phyloP scores from a whole-genome alignment of 2,888 invertebrate species.

The Leucophenga montana region DNA sequence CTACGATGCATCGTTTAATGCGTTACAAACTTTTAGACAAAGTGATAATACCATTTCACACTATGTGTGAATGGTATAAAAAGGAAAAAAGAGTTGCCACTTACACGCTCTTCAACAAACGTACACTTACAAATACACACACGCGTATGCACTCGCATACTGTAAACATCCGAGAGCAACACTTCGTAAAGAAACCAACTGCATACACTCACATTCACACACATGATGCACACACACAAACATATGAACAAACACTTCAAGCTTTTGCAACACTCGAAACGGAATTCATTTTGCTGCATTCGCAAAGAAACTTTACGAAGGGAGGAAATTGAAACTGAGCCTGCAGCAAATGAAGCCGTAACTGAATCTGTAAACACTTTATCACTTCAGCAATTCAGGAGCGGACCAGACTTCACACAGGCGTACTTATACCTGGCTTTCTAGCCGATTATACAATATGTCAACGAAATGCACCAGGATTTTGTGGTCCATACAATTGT shows the following conservation, averaged over 20 bases:
- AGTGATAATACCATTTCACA: too few species aligned
- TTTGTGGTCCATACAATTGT: too few species aligned
- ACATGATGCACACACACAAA: neutral
- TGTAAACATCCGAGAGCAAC: constrained; percentile 1
- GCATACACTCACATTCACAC: constrained; percentile 1
- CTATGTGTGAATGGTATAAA: too few species aligned
- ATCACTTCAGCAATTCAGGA: neutral
- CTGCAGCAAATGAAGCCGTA: constrained; percentile 23
- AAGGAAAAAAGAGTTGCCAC: constrained; percentile 1
- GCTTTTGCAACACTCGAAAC: neutral
- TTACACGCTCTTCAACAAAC: neutral
- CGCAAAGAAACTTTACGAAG: neutral
- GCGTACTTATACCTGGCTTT: too few species aligned
- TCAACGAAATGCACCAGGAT: too few species aligned
- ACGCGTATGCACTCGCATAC: neutral
- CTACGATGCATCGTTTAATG: too few species aligned
- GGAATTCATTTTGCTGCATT: neutral
- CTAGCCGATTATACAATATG: too few species aligned
- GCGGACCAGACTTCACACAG: neutral
- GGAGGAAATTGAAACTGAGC: constrained; percentile 8
- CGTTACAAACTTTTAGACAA: too few species aligned
- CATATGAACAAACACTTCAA: neutral
- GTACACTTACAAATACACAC: neutral
- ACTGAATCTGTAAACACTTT: constrained; percentile 13
- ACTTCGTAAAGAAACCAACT: constrained; percentile 3